Conservation (phyloP, 1,140 invertebrate species). For the Drosophila pectinifera region DNA sequence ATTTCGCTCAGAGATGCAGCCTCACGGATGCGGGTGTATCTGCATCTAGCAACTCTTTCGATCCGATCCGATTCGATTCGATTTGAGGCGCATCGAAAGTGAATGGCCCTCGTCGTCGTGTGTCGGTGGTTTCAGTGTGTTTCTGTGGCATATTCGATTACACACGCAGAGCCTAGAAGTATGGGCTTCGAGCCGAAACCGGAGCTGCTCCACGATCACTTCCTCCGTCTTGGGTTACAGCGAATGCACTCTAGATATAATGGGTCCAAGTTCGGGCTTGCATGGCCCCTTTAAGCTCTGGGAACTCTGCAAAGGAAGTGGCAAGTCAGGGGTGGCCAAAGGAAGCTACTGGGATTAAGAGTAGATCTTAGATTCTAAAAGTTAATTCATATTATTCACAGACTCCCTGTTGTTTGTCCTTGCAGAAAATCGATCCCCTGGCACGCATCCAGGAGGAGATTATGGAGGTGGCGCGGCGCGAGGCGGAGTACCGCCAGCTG, state of each 20-base stretch:
- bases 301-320: background rate
- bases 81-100: conserved; percentile 30
- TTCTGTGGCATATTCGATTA: conserved; percentile 50
- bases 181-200: conserved; percentile 30
- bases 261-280: background rate
- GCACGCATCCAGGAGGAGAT: conserved; percentile 89
- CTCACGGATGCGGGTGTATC: conserved; percentile 34
- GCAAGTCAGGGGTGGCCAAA: no score
- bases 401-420: background rate
- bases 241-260: background rate
- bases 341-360: no score
- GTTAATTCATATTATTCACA: no score
- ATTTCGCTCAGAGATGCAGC: conserved; percentile 26
- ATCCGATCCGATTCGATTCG: background rate
- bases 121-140: background rate
- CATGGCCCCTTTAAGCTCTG: no score
- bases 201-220: conserved; percentile 35
- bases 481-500: conserved; percentile 88
- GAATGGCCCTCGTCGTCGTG: no score
- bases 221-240: conserved; percentile 37
- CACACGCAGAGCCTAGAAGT: conserved; percentile 33
- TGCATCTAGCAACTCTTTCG: background rate
- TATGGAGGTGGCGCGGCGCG: conserved; percentile 89
- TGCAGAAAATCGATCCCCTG: conserved; percentile 87
- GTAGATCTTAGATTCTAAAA: background rate